Percentiles rank a stretch among this genome's conserved stretches.
phyloP scores from a whole-genome alignment of 2,113 vertebrate genomes.

The Engystomops pustulosus region DNA sequence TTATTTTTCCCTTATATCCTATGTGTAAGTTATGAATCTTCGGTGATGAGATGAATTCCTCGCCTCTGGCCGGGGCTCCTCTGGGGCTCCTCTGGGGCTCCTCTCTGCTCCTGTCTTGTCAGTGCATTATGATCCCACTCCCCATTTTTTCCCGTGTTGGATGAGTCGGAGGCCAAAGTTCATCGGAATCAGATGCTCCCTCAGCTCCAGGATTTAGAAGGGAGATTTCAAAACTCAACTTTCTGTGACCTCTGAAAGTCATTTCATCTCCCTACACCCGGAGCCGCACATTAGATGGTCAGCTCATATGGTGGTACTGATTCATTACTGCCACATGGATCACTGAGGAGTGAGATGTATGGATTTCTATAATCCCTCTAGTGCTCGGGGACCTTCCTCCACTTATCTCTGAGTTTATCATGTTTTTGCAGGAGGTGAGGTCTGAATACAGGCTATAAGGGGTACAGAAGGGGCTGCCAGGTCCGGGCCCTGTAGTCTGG shows the following conservation, averaged over 20 bases:
- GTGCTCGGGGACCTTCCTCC: conserved; percentile 29
- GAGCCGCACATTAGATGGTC: conserved; percentile 53
- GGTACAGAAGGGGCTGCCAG: background rate
- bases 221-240: conserved; percentile 50
- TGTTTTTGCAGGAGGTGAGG: background rate
- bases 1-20: background rate
- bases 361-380: conserved; percentile 41
- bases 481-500: background rate
- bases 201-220: conserved; percentile 31
- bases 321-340: conserved; percentile 37
- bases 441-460: background rate
- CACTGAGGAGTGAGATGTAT: conserved; percentile 40
- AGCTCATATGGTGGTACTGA: conserved; percentile 53
- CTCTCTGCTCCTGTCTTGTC: background rate
- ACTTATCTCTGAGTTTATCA: conserved; percentile 34
- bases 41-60: background rate
- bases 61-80: background rate
- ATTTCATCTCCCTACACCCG: conserved; percentile 40
- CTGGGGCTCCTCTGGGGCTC: background rate
- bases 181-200: conserved; percentile 39
- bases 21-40: background rate
- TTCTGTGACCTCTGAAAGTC: conserved; percentile 36
- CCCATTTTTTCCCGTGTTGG: background rate
- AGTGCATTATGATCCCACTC: background rate
- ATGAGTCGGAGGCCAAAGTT: conserved; percentile 44